These are phyloP conservation scores for Pseudomyrmex flavicornis DNA, from an alignment of 1,140 invertebrate genomes.

Conservation along the genomic window DNA sequence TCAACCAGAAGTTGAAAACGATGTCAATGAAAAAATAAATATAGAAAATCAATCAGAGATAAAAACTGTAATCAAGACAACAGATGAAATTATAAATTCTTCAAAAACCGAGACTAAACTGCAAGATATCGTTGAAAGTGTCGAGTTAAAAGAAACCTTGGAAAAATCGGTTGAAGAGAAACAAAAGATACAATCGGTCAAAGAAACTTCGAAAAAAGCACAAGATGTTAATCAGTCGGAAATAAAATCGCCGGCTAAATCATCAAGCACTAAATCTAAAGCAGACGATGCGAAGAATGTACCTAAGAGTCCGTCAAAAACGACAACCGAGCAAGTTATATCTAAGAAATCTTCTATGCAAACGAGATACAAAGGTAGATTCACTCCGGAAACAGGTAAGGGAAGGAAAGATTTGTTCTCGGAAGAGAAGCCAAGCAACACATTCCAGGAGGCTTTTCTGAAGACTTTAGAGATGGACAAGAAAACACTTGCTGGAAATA, in stretches of 20 bases:
- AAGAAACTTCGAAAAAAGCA: constrained; percentile 32
- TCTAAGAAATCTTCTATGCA: constrained; percentile 59
- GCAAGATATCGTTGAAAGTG: background rate
- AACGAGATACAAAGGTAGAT: constrained; percentile 74
- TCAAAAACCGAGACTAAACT: constrained; percentile 12
- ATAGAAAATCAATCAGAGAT: constrained; percentile 28
- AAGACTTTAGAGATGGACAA: constrained; percentile 78
- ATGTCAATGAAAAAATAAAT: constrained; percentile 10
- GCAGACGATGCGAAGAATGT: background rate
- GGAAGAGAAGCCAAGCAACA: constrained; percentile 73
- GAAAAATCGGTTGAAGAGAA: constrained; percentile 31
- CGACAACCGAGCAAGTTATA: constrained; percentile 32
- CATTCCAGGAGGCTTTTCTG: constrained; percentile 79
- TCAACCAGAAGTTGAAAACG: constrained; percentile 7
- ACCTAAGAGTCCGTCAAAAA: constrained; percentile 17
- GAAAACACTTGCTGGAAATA: constrained; percentile 57
- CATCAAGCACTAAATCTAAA: background rate
- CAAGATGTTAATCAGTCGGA: constrained; percentile 5
- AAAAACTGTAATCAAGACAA: constrained; percentile 20
- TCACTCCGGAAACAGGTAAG: constrained; percentile 71
- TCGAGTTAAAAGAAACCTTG: constrained; percentile 22
- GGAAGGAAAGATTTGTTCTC: constrained; percentile 61
- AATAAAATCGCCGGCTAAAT: background rate
- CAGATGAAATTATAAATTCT: background rate
- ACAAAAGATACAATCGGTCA: constrained; percentile 33